Conservation (phyloP, 1,140 invertebrate species). For the Campoletis sonorensis region DNA sequence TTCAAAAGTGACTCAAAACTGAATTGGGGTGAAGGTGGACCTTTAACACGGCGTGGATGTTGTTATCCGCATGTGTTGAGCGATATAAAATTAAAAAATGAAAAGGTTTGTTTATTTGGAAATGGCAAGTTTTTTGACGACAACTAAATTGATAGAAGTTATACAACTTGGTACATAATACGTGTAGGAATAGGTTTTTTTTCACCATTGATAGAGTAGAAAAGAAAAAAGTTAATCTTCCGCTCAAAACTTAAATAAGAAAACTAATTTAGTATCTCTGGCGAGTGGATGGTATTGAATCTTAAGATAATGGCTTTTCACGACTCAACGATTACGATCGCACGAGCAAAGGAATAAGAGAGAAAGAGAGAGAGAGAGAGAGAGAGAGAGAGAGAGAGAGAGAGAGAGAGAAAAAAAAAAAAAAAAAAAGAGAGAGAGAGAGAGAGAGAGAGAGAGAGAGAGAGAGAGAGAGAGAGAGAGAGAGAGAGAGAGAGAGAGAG, state of each 20-base stretch:
- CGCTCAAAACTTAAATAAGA: conserved; percentile 28
- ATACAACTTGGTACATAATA: background rate
- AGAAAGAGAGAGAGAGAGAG: conserved; percentile 8
- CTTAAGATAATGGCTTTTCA: conserved; percentile 29
- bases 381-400: conserved; percentile 19
- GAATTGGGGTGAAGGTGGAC: no score
- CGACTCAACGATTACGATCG: conserved; percentile 15
- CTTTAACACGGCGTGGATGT: no score
- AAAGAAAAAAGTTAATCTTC: conserved; percentile 12
- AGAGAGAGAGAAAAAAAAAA: conserved; percentile 16
- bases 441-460: background rate
- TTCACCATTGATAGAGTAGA: background rate
- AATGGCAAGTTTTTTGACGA: background rate
- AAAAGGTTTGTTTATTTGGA: no score
- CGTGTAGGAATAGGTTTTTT: background rate
- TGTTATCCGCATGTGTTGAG: no score
- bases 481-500: conserved; percentile 32
- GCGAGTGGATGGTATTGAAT: conserved; percentile 17
- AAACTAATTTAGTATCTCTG: conserved; percentile 24
- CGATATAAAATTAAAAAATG: no score
- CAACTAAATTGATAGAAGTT: conserved; percentile 12
- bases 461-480: background rate
- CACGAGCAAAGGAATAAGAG: background rate
- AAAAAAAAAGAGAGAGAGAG: conserved; percentile 32
- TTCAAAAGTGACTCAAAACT: no score